Base-by-base conservation (phyloP, 2,797 vertebrate species). In the Anas bernieri region DNA sequence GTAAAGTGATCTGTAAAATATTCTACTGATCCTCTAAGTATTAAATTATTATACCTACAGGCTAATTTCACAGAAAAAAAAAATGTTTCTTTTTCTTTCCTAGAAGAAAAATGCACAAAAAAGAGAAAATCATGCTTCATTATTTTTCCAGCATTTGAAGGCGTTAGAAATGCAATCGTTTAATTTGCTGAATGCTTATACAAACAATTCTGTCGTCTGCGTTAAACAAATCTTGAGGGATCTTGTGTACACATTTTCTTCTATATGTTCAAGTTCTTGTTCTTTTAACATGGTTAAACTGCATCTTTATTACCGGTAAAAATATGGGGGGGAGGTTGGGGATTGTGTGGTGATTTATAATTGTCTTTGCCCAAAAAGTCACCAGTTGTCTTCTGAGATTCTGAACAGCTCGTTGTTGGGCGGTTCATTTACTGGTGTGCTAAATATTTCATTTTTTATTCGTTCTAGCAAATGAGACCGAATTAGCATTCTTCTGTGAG, bases 401-500 rank as follows among this genome's bases (percentile, higher is more conserved):
- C 52, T 84, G 46, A 92, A 66, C 66, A 91, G 35, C 28, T 94
- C 83, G 4, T 18, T 88, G 76, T 86, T 89, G 63, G 56, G 43
- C 78, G 39, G 37, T 77, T 96, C 43, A 67, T 90, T 93, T 87
- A 41, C 66, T 75, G 76, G 9, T 63, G 54, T 88, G 48, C 90
- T 96, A 91, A 97, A 94, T 96, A 77, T 91, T 94, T 80, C 28
- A 83, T 91, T 82, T 90, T 96, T 80, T 70, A 81, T 92, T 96
- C 4, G 1, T 97, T 96, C 87, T 97, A 99, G 99, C 97, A 68
- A 98, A 98, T 94, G 99, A 99, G 97, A 99, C 99, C 0, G 99
- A 99, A 96, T 96, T 99, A 93, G 99, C 99, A 67, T 99, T 99
- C 97, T 99, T 99, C 97, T 98, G 96, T 96, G 98, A 93, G 93